phyloP scores from a whole-genome alignment of 1,140 invertebrate genomes.

The Helicoverpa armigera region DNA sequence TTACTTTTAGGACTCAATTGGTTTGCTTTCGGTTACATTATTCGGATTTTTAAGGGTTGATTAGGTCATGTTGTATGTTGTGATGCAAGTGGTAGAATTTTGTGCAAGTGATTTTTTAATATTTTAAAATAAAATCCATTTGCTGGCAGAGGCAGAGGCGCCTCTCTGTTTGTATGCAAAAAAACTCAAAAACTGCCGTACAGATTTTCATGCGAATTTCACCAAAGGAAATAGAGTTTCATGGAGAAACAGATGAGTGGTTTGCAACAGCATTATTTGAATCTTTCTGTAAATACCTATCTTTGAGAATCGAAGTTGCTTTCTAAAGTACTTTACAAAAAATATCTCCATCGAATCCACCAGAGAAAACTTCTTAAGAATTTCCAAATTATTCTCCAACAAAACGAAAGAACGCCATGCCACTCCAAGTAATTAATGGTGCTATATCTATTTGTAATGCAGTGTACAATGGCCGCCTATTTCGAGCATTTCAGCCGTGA shows the following conservation, averaged over 20 bases:
- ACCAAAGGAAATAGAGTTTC: no score
- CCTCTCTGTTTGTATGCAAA: no score
- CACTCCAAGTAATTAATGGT: slow-evolving; percentile 33
- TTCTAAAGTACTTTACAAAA: no score
- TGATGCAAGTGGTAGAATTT: no score
- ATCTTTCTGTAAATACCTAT: not conserved
- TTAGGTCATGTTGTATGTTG: not conserved
- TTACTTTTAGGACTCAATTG: slow-evolving; percentile 36
- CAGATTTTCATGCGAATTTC: no score
- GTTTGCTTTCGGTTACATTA: slow-evolving; percentile 1
- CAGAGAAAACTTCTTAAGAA: not conserved
- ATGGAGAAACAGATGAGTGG: no score
- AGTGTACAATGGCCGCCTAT: slow-evolving; percentile 22
- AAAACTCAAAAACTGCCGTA: no score
- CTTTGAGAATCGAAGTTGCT: not conserved
- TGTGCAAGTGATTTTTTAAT: no score
- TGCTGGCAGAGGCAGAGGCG: no score
- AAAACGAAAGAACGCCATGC: slow-evolving; percentile 8
- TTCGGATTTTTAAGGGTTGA: slow-evolving; percentile 12
- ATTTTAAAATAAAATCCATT: no score
- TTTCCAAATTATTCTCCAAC: not conserved
- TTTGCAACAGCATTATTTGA: not conserved
- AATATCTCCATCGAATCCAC: not conserved
- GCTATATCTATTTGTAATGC: slow-evolving; percentile 12
- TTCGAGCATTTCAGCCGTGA: slow-evolving; percentile 41